Base-by-base conservation (phyloP, 2,797 vertebrate genomes). In the Lycodopsis pacificus region DNA sequence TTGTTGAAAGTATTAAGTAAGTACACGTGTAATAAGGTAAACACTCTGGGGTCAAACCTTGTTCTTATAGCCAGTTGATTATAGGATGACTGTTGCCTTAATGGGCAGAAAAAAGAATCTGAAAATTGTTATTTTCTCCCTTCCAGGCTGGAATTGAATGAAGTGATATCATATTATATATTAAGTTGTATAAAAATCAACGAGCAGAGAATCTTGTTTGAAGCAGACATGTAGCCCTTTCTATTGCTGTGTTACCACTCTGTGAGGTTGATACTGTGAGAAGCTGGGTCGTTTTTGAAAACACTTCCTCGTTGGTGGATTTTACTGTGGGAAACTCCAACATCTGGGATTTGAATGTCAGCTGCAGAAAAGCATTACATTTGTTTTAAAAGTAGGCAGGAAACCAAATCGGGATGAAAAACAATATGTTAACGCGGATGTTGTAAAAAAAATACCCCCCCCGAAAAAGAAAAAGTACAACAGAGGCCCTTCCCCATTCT, bases 301-400 rank as follows among this genome's bases (percentile, higher is more conserved):
- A 30, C 48, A 54, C 53, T 75, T 79, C 46, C 51, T 65, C n/a
- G 58, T 77, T 36, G 15, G 13, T 15, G 1, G 0, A 0, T 57
- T 84, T 77, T 69, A 62, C 48, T 58, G 73, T 34, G 73, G 67
- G 69, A 65, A 76, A 78, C 7, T 53, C 58, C 20, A 13, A 68
- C 67, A 27, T 46, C 38, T 72, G 67, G 40, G 66, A 46, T 63
- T 67, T 22, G 17, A 79, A 74, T 51, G 65, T 38, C 30, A 12
- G 46, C 12, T n/a, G n/a, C 13, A 77, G 32, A 57, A 65, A 66
- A 46, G 12, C 20, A 54, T 69, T n/a, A 42, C 7, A 44, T 58
- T 76, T 65, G 63, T 77, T 59, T 34, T 13, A 30, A 4, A 10
- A 3, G 15, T 30, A 42, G 30, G 65, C 20, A 38, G 40, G 49